phyloP scores from a whole-genome alignment of 2,113 vertebrate genomes.

The Oceanites oceanicus region DNA sequence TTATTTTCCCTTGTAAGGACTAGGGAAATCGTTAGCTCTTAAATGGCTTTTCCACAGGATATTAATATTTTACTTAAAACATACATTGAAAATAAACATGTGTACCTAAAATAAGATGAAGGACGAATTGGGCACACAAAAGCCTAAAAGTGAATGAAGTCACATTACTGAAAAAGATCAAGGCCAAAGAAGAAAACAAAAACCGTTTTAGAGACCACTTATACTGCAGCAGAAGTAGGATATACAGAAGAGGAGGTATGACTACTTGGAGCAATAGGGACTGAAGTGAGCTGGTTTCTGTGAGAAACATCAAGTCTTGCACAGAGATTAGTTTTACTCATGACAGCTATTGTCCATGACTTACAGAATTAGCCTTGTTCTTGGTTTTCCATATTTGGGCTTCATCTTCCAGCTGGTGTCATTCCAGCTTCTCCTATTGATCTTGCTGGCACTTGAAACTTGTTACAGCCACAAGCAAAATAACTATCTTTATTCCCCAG shows the following conservation, averaged over 20 bases:
- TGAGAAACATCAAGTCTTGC: not conserved
- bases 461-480: not conserved
- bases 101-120: not conserved
- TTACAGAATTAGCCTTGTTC: not conserved
- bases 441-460: not conserved
- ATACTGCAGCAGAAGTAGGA: not conserved
- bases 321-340: not conserved
- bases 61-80: not conserved
- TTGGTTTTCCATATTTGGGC: not conserved
- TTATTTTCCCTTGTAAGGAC: not conserved
- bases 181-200: not conserved
- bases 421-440: not conserved
- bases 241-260: not conserved
- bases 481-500: not conserved
- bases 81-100: not conserved
- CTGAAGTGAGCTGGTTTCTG: not conserved
- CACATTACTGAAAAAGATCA: not conserved
- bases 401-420: not conserved
- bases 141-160: not conserved
- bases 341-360: not conserved
- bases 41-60: not conserved
- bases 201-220: not conserved
- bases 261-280: not conserved
- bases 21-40: not conserved
- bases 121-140: not conserved